These are phyloP conservation scores for Antechinus flavipes DNA, from an alignment of 2,113 vertebrate species.

Conservation along the genomic window DNA sequence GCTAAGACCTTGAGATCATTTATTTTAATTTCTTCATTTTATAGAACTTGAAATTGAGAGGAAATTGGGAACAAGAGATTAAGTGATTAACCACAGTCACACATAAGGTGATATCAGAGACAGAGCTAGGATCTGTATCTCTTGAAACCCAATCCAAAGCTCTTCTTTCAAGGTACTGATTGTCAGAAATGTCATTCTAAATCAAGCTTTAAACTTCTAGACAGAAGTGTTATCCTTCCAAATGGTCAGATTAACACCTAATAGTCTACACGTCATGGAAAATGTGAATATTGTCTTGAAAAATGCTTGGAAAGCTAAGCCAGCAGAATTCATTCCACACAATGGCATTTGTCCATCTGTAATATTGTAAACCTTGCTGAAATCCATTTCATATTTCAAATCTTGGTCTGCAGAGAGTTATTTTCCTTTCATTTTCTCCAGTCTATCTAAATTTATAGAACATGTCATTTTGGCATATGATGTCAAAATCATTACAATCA, in stretches of 20 bases:
- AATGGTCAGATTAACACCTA: constrained; percentile 2
- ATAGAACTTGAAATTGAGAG: not conserved
- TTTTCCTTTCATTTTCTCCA: not conserved
- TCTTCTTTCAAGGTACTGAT: not conserved
- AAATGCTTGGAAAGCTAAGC: not conserved
- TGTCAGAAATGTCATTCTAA: not conserved
- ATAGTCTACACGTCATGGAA: not conserved
- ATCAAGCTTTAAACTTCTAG: not conserved
- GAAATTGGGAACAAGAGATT: not conserved
- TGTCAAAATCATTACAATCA: not conserved
- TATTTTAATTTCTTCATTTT: not conserved
- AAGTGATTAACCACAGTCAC: not conserved
- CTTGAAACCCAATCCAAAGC: not conserved
- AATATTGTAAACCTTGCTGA: not conserved
- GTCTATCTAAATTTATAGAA: not conserved
- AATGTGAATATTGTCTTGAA: constrained; percentile 3
- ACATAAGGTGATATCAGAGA: not conserved
- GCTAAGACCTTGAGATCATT: not conserved
- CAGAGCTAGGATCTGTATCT: not conserved
- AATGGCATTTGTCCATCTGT: constrained; percentile 1
- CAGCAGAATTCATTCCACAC: not conserved
- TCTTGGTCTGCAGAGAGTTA: not conserved
- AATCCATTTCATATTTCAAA: not conserved
- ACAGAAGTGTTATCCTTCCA: constrained; percentile 4
- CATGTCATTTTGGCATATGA: not conserved